Conservation (phyloP, 2,113 vertebrate species). For the Larimichthys crocea region DNA sequence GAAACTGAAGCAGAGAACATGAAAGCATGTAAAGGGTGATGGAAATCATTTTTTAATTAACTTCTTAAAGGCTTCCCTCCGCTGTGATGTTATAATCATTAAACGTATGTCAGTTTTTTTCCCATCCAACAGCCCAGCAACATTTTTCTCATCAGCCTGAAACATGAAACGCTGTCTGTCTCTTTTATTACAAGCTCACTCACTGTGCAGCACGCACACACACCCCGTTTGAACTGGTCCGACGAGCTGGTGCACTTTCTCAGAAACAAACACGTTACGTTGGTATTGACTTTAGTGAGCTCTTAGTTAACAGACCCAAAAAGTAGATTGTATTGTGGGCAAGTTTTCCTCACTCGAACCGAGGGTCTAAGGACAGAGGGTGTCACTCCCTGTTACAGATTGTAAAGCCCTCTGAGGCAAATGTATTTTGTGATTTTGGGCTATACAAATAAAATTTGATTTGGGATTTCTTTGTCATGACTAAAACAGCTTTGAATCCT, state of each 20-base stretch:
- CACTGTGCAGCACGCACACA: not conserved
- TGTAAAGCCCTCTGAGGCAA: too few relatives aligned
- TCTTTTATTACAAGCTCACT: slow-evolving; percentile 17
- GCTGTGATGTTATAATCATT: not conserved
- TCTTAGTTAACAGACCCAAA: not conserved
- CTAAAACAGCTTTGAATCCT: not conserved
- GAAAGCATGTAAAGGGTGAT: not conserved
- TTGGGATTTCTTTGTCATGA: not conserved
- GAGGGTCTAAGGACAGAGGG: too few relatives aligned
- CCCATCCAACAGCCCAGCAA: too few relatives aligned
- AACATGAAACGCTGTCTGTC: slow-evolving; percentile 29
- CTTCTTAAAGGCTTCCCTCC: not conserved
- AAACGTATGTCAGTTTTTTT: not conserved
- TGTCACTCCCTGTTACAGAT: too few relatives aligned
- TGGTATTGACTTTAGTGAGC: slow-evolving; percentile 5
- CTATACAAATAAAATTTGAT: too few relatives aligned
- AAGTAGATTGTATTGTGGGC: not conserved
- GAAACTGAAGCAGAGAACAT: not conserved
- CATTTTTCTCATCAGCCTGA: not conserved
- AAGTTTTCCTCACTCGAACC: too few relatives aligned
- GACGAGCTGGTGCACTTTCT: slow-evolving; percentile 54
- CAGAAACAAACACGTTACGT: not conserved
- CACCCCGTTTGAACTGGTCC: slow-evolving; percentile 56
- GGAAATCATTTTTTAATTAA: not conserved
- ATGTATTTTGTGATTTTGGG: too few relatives aligned